Base-by-base conservation (phyloP, 2,113 vertebrate genomes). In the Petrocephalus zakoni region DNA sequence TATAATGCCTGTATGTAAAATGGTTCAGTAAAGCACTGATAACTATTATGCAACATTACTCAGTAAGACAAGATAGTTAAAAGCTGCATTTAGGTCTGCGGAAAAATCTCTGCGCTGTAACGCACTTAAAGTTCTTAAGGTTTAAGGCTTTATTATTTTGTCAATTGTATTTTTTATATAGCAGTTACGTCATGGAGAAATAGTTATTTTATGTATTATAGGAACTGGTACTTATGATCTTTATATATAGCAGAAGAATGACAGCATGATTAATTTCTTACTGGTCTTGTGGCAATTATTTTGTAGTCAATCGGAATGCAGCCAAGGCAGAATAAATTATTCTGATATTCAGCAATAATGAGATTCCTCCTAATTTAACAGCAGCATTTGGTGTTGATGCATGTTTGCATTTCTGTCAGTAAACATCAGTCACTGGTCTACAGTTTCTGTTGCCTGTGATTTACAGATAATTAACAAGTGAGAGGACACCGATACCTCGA, bases 241-340 rank as follows among this genome's bases (percentile, higher is more conserved):
- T 22, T 83, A 47, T 34, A 82, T 82, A 82, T 49, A 82, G 17
- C 81, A 83, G 21, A 49, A 83, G n/a, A 49, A 47, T 42, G 37
- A 4, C 37, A 0, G 34, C 72, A 78, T 83, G 81, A 83, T 49
- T 83, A 49, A 83, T 83, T 83, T 49, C 81, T 83, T 83, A 49
- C 78, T 47, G 37, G 78, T 82, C 21, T 82, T 3, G 17, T 42
- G 4, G 22, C 81, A 83, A 83, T 83, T 83, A 83, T 83, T 49
- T 83, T 6, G 21, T 83, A 22, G 81, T 42, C 1, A 46, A 37
- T 49, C 9, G 21, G 46, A n/a, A 47, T 83, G 46, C 81, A 47
- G 19, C 81, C 46, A 83, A 47, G 81, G 37, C 81, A 83, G 81
- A 83, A 49, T 83, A 49, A 83, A 49, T 49, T 83, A 83, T 83